These are phyloP conservation scores for Alosa sapidissima DNA, from an alignment of 2,797 vertebrate genomes.

Conservation along the genomic window DNA sequence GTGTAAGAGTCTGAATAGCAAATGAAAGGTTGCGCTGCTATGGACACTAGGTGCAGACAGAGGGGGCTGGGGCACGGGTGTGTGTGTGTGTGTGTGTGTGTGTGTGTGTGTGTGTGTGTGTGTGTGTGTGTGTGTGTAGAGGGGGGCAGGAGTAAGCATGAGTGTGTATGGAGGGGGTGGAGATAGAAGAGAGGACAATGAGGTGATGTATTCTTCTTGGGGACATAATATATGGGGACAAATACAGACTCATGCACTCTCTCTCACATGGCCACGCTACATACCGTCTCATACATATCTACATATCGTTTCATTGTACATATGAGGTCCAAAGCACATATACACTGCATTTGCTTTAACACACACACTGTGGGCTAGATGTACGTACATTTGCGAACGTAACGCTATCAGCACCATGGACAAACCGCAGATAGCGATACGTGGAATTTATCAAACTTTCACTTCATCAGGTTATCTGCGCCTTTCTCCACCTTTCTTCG, in stretches of 20 bases:
- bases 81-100: too few relatives aligned
- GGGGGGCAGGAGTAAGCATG: too few relatives aligned
- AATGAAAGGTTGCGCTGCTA: conserved; percentile 47
- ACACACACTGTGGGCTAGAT: too few relatives aligned
- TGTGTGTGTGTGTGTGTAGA: background rate
- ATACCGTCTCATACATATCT: too few relatives aligned
- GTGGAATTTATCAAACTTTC: too few relatives aligned
- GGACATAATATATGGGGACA: background rate
- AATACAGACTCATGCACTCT: background rate
- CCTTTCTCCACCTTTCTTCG: too few relatives aligned
- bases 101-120: background rate
- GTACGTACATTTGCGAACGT: too few relatives aligned
- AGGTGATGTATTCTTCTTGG: conserved; percentile 33
- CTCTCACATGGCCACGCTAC: background rate
- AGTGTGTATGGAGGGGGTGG: background rate
- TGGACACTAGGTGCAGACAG: conserved; percentile 40
- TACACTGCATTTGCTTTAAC: too few relatives aligned
- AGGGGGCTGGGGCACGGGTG: conserved; percentile 12
- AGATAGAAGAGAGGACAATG: background rate
- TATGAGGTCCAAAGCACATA: background rate
- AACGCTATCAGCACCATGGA: too few relatives aligned
- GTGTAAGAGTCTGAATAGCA: conserved; percentile 44
- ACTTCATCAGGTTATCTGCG: too few relatives aligned
- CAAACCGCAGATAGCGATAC: too few relatives aligned
- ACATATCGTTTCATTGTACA: too few relatives aligned